Conservation (phyloP, 2,797 vertebrate species). For the Peromyscus nudipes region DNA sequence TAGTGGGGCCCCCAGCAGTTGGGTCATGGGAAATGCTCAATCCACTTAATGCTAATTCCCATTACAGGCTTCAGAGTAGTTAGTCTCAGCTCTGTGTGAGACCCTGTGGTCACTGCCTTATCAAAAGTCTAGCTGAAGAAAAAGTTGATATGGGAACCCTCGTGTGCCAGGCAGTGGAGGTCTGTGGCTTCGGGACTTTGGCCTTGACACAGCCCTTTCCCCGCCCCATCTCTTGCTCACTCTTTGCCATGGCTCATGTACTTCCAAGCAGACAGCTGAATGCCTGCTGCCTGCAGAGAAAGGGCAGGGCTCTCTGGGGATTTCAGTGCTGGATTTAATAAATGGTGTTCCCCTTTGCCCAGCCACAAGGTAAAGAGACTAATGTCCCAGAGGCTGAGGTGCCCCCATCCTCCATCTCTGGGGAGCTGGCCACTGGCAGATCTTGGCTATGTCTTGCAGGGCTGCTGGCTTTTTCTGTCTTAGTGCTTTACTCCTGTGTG, state of each 20-base stretch:
- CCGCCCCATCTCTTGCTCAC: neutral
- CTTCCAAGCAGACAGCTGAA: neutral
- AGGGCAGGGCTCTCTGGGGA: neutral
- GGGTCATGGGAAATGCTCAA: neutral
- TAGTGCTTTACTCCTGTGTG: neutral
- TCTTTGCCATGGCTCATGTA: neutral
- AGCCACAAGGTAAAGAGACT: neutral
- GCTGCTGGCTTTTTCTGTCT: neutral
- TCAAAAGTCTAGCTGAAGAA: neutral
- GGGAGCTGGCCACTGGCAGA: neutral
- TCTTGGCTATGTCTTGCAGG: neutral
- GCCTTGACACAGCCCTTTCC: neutral
- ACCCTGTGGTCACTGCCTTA: neutral
- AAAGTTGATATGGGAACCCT: neutral
- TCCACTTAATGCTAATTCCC: neutral
- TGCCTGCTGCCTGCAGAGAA: too few species aligned
- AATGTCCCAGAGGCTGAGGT: neutral
- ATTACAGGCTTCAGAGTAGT: neutral
- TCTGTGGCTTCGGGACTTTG: neutral
- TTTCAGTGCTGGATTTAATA: neutral
- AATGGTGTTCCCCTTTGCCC: neutral
- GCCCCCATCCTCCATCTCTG: neutral
- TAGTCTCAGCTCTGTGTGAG: accelerated
- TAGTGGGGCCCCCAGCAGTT: neutral
- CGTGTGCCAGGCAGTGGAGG: too few species aligned